These are phyloP conservation scores for Opisthocomus hoazin DNA, from an alignment of 2,113 vertebrate species.

Conservation along the genomic window DNA sequence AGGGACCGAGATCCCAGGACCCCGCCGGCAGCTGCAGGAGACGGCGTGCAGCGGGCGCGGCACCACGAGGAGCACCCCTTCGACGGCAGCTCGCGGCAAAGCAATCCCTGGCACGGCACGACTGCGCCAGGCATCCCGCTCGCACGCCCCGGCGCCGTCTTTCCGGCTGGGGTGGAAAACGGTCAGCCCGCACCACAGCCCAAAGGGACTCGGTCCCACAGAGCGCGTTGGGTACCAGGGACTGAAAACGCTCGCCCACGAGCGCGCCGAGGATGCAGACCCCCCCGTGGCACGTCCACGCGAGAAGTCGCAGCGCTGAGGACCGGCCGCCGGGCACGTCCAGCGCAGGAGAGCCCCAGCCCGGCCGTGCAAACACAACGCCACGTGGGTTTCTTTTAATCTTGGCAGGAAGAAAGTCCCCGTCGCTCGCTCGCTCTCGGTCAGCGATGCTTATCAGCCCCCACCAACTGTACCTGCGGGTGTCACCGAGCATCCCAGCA, in stretches of 20 bases:
- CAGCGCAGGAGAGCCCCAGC: not conserved
- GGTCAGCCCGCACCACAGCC: accelerated
- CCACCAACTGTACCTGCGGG: not conserved
- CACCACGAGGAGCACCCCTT: not conserved
- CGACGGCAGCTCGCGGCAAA: accelerated
- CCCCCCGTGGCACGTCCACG: not conserved
- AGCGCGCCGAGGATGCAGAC: accelerated
- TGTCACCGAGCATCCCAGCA: not conserved
- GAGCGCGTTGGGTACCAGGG: accelerated
- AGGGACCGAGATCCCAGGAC: not conserved
- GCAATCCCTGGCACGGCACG: not conserved
- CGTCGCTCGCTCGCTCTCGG: not conserved
- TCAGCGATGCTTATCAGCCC: not conserved
- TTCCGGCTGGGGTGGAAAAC: accelerated
- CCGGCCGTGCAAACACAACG: accelerated
- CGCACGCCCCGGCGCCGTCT: accelerated
- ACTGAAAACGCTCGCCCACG: accelerated
- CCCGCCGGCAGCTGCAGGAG: not conserved
- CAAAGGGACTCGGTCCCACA: too few relatives aligned
- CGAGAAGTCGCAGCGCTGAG: accelerated
- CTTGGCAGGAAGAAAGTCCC: not conserved
- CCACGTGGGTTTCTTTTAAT: not conserved
- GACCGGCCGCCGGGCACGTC: accelerated
- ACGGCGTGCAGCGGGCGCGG: accelerated
- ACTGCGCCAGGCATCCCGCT: too few relatives aligned